Percentiles rank a stretch among this genome's conserved stretches.
These are phyloP conservation scores for Lysandra coridon DNA, from an alignment of 2,888 invertebrate species.

Conservation along the genomic window DNA sequence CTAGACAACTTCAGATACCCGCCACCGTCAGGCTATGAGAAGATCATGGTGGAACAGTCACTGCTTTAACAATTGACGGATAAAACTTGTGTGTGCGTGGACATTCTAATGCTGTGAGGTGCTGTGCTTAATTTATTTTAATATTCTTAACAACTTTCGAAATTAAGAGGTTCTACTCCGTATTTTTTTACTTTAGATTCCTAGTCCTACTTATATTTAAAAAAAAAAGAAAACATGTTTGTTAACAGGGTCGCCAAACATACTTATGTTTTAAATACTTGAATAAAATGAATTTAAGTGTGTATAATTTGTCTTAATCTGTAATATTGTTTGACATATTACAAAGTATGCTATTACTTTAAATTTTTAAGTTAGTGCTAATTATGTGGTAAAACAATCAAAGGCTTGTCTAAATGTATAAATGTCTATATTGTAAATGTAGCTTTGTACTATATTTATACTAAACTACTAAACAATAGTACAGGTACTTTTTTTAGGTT, in stretches of 20 bases:
- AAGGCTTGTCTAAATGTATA: background rate
- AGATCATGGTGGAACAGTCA: conserved; percentile 98
- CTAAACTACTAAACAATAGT: background rate
- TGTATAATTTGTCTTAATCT: background rate
- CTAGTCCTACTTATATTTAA: no score
- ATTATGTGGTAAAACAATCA: background rate
- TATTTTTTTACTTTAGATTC: background rate
- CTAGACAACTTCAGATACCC: conserved; percentile 93
- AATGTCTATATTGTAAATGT: conserved; percentile 1
- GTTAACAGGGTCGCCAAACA: no score
- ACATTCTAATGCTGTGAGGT: conserved; percentile 42
- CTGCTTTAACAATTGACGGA: conserved; percentile 85
- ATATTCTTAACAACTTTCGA: background rate
- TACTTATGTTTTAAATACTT: no score
- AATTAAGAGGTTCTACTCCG: background rate
- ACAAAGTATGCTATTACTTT: background rate
- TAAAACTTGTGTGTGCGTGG: conserved; percentile 45
- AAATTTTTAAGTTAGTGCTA: background rate
- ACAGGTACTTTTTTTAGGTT: background rate
- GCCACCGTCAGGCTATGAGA: conserved; percentile 93
- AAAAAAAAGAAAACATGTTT: no score
- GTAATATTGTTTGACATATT: background rate
- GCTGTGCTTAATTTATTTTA: conserved; percentile 29
- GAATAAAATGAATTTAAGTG: no score
- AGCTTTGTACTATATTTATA: background rate